Percentiles rank a stretch among this genome's conserved stretches.
Conservation (phyloP, 2,888 invertebrate genomes). For the Coenonympha glycerion region DNA sequence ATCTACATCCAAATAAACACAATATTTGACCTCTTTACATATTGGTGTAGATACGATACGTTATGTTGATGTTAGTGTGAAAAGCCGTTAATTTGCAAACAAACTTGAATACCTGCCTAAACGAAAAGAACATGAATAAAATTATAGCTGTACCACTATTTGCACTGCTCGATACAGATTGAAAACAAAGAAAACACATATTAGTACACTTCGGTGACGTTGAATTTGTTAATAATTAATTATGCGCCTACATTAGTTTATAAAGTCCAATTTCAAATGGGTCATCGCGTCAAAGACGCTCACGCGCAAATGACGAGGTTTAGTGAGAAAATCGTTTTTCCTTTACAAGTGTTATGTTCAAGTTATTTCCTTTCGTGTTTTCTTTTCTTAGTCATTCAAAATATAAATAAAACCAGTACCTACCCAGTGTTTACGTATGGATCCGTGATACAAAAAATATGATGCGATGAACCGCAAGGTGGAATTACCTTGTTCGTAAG, state of each 20-base stretch:
- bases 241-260: conserved; percentile 37
- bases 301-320: conserved; percentile 23
- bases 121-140: too few relatives aligned
- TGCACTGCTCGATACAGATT: not conserved
- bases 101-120: too few relatives aligned
- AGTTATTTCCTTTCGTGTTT: conserved; percentile 10
- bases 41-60: too few relatives aligned
- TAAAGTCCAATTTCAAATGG: conserved; percentile 33
- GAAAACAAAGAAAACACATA: not conserved
- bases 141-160: too few relatives aligned
- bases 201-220: conserved; percentile 28
- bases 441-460: conserved; percentile 32
- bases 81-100: too few relatives aligned
- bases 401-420: conserved; percentile 18
- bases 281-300: conserved; percentile 30
- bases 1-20: too few relatives aligned
- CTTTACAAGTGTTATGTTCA: conserved; percentile 19
- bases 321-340: conserved; percentile 24
- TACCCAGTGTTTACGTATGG: conserved; percentile 6
- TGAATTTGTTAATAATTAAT: conserved; percentile 36
- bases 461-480: conserved; percentile 39
- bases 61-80: too few relatives aligned
- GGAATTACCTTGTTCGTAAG: conserved; percentile 42
- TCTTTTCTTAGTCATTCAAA: conserved; percentile 9
- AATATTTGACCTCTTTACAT: too few relatives aligned